Conservation (phyloP, 2,888 invertebrate genomes). For the Neria commutata region DNA sequence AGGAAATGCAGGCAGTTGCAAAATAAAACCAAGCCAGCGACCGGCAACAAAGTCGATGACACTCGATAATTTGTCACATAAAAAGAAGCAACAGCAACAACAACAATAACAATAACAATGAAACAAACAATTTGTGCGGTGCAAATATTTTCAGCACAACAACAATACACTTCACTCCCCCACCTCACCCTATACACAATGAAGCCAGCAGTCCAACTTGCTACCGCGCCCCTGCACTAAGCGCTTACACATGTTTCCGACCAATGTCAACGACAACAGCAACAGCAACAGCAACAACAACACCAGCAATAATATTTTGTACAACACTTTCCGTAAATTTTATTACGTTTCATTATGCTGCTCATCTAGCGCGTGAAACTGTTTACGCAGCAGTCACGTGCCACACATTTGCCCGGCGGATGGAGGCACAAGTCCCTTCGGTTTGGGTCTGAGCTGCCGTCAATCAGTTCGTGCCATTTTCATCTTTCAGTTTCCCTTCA, state of each 20-base stretch:
- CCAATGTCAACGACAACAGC: background rate
- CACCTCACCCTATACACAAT: no score
- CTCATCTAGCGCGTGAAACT: conserved; percentile 52
- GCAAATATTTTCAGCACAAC: conserved; percentile 5
- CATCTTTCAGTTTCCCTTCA: no score
- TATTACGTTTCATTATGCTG: conserved; percentile 38
- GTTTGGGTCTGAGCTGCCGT: background rate
- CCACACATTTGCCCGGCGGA: conserved; percentile 5
- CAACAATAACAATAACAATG: conserved; percentile 10
- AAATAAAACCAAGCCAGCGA: background rate
- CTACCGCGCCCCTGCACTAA: no score
- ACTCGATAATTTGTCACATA: background rate
- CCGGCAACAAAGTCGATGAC: background rate
- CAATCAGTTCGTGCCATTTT: background rate
- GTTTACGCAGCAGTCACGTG: conserved; percentile 52
- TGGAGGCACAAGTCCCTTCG: background rate
- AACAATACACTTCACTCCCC: conserved; percentile 40
- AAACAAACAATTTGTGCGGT: no score
- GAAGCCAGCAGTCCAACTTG: no score
- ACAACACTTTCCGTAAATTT: no score
- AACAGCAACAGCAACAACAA: conserved; percentile 4
- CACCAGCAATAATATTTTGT: no score
- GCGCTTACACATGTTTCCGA: no score
- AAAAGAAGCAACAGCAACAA: conserved; percentile 38
- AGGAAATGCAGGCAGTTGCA: background rate